Evolutionary conservation across 1,140 invertebrate genomes (phyloP).

Genomic region (Contarinia nasturtii): DNA sequence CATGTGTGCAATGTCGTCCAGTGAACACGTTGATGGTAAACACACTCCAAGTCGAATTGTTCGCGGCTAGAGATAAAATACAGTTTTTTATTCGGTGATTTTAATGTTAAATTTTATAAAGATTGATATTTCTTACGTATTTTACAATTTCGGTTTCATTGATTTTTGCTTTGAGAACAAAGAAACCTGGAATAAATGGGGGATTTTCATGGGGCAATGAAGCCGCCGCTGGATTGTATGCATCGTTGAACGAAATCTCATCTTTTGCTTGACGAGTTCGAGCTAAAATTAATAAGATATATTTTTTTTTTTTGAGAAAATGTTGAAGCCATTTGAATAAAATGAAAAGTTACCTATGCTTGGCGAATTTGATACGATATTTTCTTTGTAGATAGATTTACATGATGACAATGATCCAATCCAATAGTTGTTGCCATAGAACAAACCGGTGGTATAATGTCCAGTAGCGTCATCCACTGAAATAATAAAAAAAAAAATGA

Average conservation of each 20-base stretch:
- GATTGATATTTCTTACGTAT: no score
- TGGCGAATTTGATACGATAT: slow-evolving; percentile 5
- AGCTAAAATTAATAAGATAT: no score
- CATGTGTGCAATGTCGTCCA: slow-evolving; percentile 35
- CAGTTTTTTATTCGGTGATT: no score
- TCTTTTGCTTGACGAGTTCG: slow-evolving; percentile 10
- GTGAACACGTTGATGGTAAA: slow-evolving; percentile 43
- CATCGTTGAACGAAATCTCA: slow-evolving; percentile 17
- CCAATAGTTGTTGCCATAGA: slow-evolving; percentile 71
- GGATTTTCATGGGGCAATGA: slow-evolving; percentile 21
- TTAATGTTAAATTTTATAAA: no score
- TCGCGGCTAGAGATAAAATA: slow-evolving; percentile 25
- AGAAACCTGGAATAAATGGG: slow-evolving; percentile 37
- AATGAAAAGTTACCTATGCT: no score
- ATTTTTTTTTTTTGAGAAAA: no score
- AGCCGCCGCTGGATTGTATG: slow-evolving; percentile 9
- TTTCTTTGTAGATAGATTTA: slow-evolving; percentile 35
- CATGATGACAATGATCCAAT: slow-evolving; percentile 57
- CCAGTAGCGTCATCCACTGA: slow-evolving; percentile 64
- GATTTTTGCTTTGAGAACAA: slow-evolving; percentile 31
- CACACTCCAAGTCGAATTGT: slow-evolving; percentile 51
- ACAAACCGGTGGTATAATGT: slow-evolving; percentile 55
- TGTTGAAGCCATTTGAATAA: no score
- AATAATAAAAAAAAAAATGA: slow-evolving; percentile 9
- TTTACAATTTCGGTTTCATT: slow-evolving; percentile 24